Percentiles rank a stretch among this genome's conserved stretches.
Evolutionary conservation across 2,113 vertebrate species (phyloP).

Genomic region (Scalopus aquaticus): DNA sequence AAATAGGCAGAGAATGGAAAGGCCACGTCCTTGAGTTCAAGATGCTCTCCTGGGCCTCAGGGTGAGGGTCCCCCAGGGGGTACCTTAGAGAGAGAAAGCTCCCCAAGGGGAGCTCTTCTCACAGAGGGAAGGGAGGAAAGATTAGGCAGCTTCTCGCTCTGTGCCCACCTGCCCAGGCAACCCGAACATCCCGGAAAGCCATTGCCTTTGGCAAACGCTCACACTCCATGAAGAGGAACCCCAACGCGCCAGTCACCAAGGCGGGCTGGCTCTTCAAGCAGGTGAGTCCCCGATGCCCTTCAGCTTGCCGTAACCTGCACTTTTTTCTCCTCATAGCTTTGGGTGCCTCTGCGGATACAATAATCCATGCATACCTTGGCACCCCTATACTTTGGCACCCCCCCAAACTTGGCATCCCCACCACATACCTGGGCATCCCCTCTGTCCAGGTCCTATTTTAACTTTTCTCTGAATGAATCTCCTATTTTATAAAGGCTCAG

Average conservation of each 20-base stretch:
- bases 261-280: slow-evolving; percentile 97
- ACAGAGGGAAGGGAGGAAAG: not conserved
- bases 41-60: not conserved
- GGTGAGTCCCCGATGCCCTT: slow-evolving; percentile 79
- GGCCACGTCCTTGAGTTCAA: not conserved
- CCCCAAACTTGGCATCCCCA: not conserved
- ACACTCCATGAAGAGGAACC: slow-evolving; percentile 97
- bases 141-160: not conserved
- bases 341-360: not conserved
- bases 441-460: not conserved
- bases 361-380: not conserved
- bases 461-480: not conserved
- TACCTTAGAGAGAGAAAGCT: not conserved
- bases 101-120: not conserved
- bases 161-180: slow-evolving; percentile 76
- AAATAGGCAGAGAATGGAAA: not conserved
- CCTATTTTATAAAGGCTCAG: not conserved
- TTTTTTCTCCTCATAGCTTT: fast-evolving
- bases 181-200: slow-evolving; percentile 89
- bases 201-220: slow-evolving; percentile 96
- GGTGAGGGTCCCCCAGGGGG: fast-evolving
- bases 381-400: not conserved
- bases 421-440: not conserved
- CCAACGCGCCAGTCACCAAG: slow-evolving; percentile 89
- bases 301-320: fast-evolving